Conservation (phyloP, 2,113 vertebrate genomes). For the Pitta sordida region DNA sequence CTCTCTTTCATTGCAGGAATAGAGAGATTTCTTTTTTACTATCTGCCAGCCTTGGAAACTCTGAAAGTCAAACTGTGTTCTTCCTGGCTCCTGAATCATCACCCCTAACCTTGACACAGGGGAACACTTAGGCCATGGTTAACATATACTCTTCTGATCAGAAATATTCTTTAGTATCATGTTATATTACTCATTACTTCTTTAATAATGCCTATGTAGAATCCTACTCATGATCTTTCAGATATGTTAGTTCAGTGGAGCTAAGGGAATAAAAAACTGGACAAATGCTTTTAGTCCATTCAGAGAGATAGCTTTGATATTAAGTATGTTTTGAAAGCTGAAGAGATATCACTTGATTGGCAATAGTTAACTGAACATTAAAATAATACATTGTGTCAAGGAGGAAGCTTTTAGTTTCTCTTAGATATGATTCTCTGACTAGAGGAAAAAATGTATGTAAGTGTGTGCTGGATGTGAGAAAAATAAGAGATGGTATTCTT, state of each 20-base stretch:
- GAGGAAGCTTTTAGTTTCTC: not conserved
- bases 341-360: not conserved
- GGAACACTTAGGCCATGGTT: not conserved
- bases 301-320: not conserved
- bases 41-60: not conserved
- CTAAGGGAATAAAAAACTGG: not conserved
- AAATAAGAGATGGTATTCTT: not conserved
- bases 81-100: slow-evolving; percentile 7
- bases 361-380: not conserved
- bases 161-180: not conserved
- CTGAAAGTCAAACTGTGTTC: not conserved
- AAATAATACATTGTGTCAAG: not conserved
- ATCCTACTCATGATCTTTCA: not conserved
- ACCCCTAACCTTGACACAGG: not conserved
- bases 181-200: not conserved
- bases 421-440: not conserved
- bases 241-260: not conserved
- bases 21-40: slow-evolving; percentile 2
- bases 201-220: not conserved
- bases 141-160: not conserved
- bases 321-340: not conserved
- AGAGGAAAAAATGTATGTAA: not conserved
- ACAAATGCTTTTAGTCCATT: not conserved
- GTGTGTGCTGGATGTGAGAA: not conserved
- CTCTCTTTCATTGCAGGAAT: not conserved